Evolutionary conservation across 2,113 vertebrate species (phyloP).

Genomic region (Platichthys stellatus): DNA sequence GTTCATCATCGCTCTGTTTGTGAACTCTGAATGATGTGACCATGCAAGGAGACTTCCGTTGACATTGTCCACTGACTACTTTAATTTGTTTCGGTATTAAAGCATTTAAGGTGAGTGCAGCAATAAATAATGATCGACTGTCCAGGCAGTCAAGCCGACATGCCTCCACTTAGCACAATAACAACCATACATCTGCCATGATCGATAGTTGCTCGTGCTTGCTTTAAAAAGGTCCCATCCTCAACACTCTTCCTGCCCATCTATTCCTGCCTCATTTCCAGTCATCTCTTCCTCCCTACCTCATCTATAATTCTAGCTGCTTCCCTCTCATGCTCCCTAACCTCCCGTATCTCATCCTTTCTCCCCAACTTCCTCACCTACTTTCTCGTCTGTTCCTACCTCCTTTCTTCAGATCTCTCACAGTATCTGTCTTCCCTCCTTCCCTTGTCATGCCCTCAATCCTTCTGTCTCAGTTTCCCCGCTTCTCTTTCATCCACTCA

Average conservation of each 20-base stretch:
- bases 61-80: neutral
- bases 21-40: neutral
- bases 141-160: slow-evolving; percentile 43
- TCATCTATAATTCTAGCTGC: slow-evolving; percentile 50
- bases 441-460: neutral
- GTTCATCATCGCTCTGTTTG: neutral
- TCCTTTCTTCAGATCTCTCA: neutral
- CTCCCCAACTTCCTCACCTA: neutral
- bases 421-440: neutral
- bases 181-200: slow-evolving; percentile 65
- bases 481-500: neutral
- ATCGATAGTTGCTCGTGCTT: slow-evolving; percentile 76
- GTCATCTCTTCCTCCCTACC: slow-evolving; percentile 42
- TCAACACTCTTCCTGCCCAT: slow-evolving; percentile 58
- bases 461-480: slow-evolving; percentile 3
- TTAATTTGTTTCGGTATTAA: neutral
- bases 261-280: slow-evolving; percentile 64
- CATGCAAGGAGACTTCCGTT: neutral
- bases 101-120: slow-evolving; percentile 27
- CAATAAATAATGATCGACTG: slow-evolving; percentile 38
- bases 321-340: slow-evolving; percentile 26
- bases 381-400: neutral
- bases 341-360: slow-evolving; percentile 11
- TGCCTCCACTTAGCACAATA: slow-evolving; percentile 65
- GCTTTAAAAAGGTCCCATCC: slow-evolving; percentile 70